Conservation (phyloP, 2,888 invertebrate genomes). For the Volucella bombylans region DNA sequence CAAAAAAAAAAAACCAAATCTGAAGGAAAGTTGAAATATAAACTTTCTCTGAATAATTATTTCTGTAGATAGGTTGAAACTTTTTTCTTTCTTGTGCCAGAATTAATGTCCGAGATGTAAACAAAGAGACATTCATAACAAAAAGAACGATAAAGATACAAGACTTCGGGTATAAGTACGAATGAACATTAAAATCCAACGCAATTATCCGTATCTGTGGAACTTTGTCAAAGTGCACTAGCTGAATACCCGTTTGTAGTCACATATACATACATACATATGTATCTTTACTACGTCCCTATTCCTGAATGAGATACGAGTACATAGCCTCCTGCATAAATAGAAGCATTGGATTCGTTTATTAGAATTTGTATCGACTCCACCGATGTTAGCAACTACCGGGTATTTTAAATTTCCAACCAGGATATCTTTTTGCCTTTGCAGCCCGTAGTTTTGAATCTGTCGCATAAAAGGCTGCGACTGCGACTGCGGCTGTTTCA, state of each 20-base stretch:
- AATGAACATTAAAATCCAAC: slow-evolving; percentile 49
- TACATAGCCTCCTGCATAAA: not conserved
- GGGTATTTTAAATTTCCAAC: not conserved
- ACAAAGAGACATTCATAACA: slow-evolving; percentile 48
- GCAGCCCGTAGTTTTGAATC: not conserved
- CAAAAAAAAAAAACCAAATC: not conserved
- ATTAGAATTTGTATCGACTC: not conserved
- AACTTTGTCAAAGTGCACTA: slow-evolving; percentile 40
- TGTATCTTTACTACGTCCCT: not conserved
- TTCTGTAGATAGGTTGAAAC: slow-evolving; percentile 21
- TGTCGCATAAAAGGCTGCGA: too few species aligned
- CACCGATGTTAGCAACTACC: not conserved
- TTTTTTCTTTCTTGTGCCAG: slow-evolving; percentile 13
- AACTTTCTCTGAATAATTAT: slow-evolving; percentile 25
- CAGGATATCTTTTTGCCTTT: not conserved
- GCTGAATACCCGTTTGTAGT: not conserved
- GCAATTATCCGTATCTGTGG: slow-evolving; percentile 48
- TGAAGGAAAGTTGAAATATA: not conserved
- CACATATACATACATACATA: not conserved
- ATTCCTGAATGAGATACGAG: not conserved
- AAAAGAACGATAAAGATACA: slow-evolving; percentile 28
- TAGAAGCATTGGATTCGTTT: not conserved
- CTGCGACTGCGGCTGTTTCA: too few species aligned
- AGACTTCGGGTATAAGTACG: slow-evolving; percentile 3
- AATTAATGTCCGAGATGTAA: slow-evolving; percentile 36